Conservation (phyloP, 2,797 vertebrate species). For the Gymnothorax reevesii region DNA sequence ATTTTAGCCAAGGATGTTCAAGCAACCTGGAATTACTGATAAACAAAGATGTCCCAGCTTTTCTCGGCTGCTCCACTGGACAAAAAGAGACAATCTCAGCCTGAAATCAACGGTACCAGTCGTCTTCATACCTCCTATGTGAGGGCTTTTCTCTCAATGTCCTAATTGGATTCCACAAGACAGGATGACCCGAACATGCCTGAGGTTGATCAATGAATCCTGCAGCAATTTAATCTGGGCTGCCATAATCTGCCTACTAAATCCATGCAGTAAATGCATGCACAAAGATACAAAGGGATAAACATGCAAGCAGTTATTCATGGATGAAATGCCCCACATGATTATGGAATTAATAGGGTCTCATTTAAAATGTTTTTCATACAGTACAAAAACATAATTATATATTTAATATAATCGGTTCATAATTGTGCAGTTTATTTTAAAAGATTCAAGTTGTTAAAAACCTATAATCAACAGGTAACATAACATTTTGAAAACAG, state of each 20-base stretch:
- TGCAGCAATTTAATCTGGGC: background rate
- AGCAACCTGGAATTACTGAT: slow-evolving; percentile 9
- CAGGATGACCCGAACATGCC: slow-evolving; percentile 11
- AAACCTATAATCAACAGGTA: background rate
- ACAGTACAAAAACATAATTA: background rate
- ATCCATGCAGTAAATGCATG: too few species aligned
- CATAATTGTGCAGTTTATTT: background rate
- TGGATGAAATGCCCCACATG: background rate
- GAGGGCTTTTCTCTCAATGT: slow-evolving; percentile 16
- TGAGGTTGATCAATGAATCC: background rate
- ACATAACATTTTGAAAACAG: background rate
- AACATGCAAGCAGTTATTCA: slow-evolving; percentile 22
- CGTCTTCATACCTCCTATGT: slow-evolving; percentile 11
- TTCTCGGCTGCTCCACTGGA: background rate
- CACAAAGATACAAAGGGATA: background rate
- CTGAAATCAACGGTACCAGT: background rate
- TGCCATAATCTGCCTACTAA: slow-evolving; percentile 22
- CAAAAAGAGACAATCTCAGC: background rate
- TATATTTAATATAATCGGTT: background rate
- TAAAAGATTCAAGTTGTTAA: background rate
- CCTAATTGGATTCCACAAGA: slow-evolving; percentile 5
- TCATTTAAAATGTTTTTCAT: background rate
- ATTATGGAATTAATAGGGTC: background rate
- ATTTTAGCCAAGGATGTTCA: slow-evolving; percentile 22
- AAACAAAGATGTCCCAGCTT: slow-evolving; percentile 3